Evolutionary conservation across 2,797 vertebrate genomes (phyloP).

Genomic region (Poeciliopsis paucimaculata): DNA sequence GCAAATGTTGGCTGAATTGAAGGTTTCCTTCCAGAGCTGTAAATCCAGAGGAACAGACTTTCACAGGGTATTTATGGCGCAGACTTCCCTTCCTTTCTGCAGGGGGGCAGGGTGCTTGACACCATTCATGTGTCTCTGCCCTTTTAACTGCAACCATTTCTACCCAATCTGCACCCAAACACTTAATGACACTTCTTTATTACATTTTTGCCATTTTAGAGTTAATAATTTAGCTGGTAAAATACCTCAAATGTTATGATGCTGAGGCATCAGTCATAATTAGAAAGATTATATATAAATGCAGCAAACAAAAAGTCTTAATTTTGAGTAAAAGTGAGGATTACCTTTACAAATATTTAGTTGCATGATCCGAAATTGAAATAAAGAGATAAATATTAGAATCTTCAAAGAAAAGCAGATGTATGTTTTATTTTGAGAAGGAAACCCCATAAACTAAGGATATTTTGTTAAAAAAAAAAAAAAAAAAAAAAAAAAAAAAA

Average conservation of each 20-base stretch:
- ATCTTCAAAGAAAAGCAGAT: background rate
- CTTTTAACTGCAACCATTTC: slow-evolving; percentile 71
- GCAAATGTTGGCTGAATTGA: slow-evolving; percentile 76
- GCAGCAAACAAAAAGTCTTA: background rate
- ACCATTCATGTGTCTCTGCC: slow-evolving; percentile 74
- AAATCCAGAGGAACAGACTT: slow-evolving; percentile 80
- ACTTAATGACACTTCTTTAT: background rate
- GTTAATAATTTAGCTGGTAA: background rate
- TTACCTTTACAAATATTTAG: background rate
- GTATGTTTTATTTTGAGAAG: background rate
- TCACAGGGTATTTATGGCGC: slow-evolving; percentile 78
- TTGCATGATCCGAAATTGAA: background rate
- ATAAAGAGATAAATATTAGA: background rate
- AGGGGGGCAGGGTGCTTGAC: slow-evolving; percentile 76
- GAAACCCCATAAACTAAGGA: background rate
- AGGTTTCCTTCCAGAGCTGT: slow-evolving; percentile 70
- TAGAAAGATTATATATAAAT: background rate
- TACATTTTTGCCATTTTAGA: background rate
- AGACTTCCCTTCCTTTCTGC: slow-evolving; percentile 83
- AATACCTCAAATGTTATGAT: background rate
- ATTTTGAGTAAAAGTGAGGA: background rate
- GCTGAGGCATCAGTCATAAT: background rate
- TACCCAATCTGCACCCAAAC: slow-evolving; percentile 5
- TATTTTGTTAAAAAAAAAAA: background rate
- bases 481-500: too few species aligned